phyloP scores from a whole-genome alignment of 2,113 vertebrate species.

The Cyprinodon brontotheroides region DNA sequence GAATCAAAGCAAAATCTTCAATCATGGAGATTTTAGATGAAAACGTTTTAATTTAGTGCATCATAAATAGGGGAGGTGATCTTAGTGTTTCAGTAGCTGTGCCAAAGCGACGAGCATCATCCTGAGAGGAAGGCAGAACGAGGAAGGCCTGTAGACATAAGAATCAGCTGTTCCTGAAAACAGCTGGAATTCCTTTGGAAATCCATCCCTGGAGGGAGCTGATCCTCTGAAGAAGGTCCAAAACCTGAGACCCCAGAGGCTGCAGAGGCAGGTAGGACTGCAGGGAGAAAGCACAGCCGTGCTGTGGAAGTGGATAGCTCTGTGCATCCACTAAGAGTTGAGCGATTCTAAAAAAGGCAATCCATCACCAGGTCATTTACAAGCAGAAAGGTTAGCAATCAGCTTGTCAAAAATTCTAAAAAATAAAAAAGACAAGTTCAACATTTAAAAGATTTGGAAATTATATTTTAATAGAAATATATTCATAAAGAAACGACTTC shows the following conservation, averaged over 20 bases:
- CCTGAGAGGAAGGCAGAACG: constrained; percentile 87
- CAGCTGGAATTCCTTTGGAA: constrained; percentile 80
- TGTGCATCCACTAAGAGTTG: constrained; percentile 11
- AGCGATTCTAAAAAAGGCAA: background rate
- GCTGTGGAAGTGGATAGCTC: background rate
- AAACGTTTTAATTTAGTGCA: background rate
- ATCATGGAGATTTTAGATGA: background rate
- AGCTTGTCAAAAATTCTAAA: too few relatives aligned
- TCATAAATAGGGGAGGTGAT: constrained; percentile 59
- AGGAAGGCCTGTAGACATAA: constrained; percentile 95
- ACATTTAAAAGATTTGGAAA: background rate
- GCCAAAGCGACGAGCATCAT: constrained; percentile 84
- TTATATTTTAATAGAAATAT: background rate
- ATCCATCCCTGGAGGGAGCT: constrained; percentile 86
- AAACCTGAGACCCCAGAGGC: constrained; percentile 90
- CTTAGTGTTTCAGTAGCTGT: constrained; percentile 87
- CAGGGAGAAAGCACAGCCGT: background rate
- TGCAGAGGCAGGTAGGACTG: constrained; percentile 91
- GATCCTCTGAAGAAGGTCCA: constrained; percentile 85
- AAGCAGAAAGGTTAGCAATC: too few relatives aligned
- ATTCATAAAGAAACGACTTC: background rate
- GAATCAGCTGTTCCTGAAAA: constrained; percentile 94
- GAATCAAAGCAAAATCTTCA: background rate
- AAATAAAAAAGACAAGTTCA: background rate
- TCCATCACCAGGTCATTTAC: background rate